Base-by-base conservation (phyloP, 37 sponge, comb jelly and placozoan species). In the Ephydatia muelleri region DNA sequence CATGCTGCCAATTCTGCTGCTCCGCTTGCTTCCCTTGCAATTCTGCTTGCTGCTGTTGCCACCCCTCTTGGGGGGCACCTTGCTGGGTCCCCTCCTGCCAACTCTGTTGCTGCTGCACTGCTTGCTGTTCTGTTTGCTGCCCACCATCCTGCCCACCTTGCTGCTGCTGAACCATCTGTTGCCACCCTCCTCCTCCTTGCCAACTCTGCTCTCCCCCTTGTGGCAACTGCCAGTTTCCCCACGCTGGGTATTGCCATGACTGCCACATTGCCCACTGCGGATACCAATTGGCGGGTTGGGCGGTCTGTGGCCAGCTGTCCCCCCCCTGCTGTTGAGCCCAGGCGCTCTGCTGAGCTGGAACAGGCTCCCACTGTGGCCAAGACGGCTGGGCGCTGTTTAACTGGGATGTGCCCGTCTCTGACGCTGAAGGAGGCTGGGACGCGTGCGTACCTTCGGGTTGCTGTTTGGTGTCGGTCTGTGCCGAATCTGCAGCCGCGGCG, bases 91-190 rank as follows among this genome's bases (percentile, higher is more conserved):
- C 8, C 57, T 14, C 57, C 57, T 57, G 57, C 57, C 12, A 5
- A 1, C 57, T 14, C 36, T 67, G 68, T 28, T 49, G 65, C 23
- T 39, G 3, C 69, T 6, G 26, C 1, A 13, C 47, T 21, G 34
- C 73, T 30, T 82, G 82, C 70, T 82, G 82, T 65, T 34, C 22
- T 3, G 74, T 35, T 14, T 35, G 38, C 37, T 73, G 74, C 74
- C 74, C 6, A 1, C 57, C 57, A 1, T 57, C 57, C 57, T 57
- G 6, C 19, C 57, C 57, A 14, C 57, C 57, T 57, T 57, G 57
- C 16, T 57, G 57, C 16, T 21, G n/a, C n/a, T n/a, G n/a, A n/a
- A n/a, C 12, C 16, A 21, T 14, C 57, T 14, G 19, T 14, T 57
- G 57, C 57, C 57, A 5, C 16, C 57, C 57, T 11, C 16, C 57